Base-by-base conservation (phyloP, 30 jellyfish, hydroid and myxozoan genomes). In the Morbakka virulenta region DNA sequence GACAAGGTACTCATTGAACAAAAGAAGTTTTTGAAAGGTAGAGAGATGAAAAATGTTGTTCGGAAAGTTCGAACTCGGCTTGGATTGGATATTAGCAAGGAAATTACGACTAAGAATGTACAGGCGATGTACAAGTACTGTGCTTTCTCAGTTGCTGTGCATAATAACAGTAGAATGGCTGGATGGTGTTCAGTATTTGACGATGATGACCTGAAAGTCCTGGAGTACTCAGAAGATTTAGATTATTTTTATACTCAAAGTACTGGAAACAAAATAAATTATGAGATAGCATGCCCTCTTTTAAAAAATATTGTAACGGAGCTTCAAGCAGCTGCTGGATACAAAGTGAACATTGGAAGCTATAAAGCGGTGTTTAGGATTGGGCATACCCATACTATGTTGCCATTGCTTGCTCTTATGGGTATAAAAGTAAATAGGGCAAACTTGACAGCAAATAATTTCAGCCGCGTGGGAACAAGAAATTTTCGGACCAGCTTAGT, bases 161-260 rank as follows among this genome's bases (percentile, higher is more conserved):
- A n/a, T 32, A 32, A 17, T 4, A 17, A 52, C 21, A 2, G 31
- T 2, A 4, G 21, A 52, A 17, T 4, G 3, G 2, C 13, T 17
- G 69, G 69, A 52, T 52, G 69, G 69, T 52, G 69, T 52, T 2
- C 69, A 4, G 4, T 52, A 32, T 52, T 52, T 52, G 69, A 52
- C 26, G 9, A 4, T 2, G 20, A 4, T 52, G 21, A 28, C 9
- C 26, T 52, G 21, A 4, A 52, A 4, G 20, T 52, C 2, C 21
- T 52, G 69, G 69, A 52, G 20, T 52, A 52, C 26, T 6, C 26
- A n/a, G 26, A n/a, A 32, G 69, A 52, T 17, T 52, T 52, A 17
- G 26, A 52, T n/a, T 2, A 28, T 4, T 52, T n/a, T 17, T 52
- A 52, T 52, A 32, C 21, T n/a, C 21, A 32, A n/a, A 32, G 69